Percentiles rank a stretch among this genome's conserved stretches.
Evolutionary conservation across 2,888 invertebrate species (phyloP).

Genomic region (Caenorhabditis auriculariae): DNA sequence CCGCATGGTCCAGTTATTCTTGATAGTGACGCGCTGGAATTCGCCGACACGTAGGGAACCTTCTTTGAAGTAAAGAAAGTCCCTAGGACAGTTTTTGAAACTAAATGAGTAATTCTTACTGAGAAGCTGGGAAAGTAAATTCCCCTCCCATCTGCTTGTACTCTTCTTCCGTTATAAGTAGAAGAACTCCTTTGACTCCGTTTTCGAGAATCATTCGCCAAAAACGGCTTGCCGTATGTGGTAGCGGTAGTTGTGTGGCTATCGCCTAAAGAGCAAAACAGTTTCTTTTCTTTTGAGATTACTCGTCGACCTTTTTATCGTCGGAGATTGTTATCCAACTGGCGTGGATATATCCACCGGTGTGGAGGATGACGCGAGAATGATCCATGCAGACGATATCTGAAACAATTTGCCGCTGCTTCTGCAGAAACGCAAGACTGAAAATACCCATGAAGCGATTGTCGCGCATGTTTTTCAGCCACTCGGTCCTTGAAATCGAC

Average conservation of each 20-base stretch:
- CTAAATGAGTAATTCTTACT: slow-evolving; percentile 10
- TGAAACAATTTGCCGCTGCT: no score
- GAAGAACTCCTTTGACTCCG: slow-evolving; percentile 29
- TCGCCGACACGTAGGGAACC: slow-evolving; percentile 35
- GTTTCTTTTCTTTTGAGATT: no score
- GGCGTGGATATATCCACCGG: slow-evolving; percentile 33
- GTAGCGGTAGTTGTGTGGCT: slow-evolving; percentile 39
- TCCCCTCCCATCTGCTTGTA: slow-evolving; percentile 21
- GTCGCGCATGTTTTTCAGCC: no score
- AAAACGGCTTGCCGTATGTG: slow-evolving; percentile 28
- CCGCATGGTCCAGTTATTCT: slow-evolving; percentile 22
- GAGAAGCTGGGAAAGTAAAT: slow-evolving; percentile 24
- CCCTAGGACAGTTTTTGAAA: slow-evolving; percentile 7
- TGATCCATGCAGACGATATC: slow-evolving; percentile 45
- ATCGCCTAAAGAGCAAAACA: no score
- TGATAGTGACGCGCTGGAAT: slow-evolving; percentile 22
- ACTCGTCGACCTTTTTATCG: slow-evolving; percentile 13
- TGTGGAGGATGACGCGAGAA: slow-evolving; percentile 29
- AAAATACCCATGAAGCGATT: no score
- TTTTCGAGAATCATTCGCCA: slow-evolving; percentile 45
- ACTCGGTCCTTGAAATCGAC: no score
- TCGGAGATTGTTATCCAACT: slow-evolving; percentile 29
- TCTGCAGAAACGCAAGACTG: no score
- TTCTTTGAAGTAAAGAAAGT: slow-evolving; percentile 31
- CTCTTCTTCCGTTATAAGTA: slow-evolving; percentile 31